Conservation (phyloP, 2,797 vertebrate species). For the Bovichtus diacanthus region DNA sequence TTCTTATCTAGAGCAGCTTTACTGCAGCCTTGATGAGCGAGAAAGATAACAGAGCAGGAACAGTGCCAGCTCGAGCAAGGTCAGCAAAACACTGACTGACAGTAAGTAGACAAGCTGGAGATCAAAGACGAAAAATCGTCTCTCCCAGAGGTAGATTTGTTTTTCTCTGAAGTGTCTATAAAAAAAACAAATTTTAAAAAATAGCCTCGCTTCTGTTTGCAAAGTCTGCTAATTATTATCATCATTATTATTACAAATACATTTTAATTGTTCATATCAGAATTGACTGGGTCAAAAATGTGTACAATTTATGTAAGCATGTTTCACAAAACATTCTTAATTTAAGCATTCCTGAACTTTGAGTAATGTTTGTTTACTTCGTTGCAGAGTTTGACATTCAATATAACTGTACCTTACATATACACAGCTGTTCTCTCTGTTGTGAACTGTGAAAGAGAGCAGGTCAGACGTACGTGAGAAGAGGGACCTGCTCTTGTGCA, state of each 20-base stretch:
- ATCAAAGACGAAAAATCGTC: slow-evolving; percentile 7
- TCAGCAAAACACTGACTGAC: slow-evolving; percentile 39
- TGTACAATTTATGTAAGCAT: neutral
- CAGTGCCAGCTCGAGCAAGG: slow-evolving; percentile 30
- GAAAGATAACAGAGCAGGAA: slow-evolving; percentile 42
- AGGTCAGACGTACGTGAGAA: slow-evolving; percentile 24
- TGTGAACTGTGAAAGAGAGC: slow-evolving; percentile 32
- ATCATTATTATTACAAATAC: neutral
- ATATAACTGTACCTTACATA: neutral
- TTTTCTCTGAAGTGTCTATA: neutral
- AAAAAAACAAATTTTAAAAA: neutral
- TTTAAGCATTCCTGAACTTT: neutral
- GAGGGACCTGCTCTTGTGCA: slow-evolving; percentile 24
- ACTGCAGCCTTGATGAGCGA: slow-evolving; percentile 35
- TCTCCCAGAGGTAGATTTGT: neutral
- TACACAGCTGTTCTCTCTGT: neutral
- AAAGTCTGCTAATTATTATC: neutral
- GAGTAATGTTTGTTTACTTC: neutral
- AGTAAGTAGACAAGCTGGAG: slow-evolving; percentile 27
- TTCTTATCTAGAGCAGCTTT: slow-evolving; percentile 63
- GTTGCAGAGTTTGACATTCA: neutral
- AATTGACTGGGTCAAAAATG: neutral
- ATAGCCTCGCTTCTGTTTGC: neutral
- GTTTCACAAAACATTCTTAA: neutral
- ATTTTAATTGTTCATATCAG: neutral